Base-by-base conservation (phyloP, 2,888 invertebrate species). In the Archaeoteleia sp. region DNA sequence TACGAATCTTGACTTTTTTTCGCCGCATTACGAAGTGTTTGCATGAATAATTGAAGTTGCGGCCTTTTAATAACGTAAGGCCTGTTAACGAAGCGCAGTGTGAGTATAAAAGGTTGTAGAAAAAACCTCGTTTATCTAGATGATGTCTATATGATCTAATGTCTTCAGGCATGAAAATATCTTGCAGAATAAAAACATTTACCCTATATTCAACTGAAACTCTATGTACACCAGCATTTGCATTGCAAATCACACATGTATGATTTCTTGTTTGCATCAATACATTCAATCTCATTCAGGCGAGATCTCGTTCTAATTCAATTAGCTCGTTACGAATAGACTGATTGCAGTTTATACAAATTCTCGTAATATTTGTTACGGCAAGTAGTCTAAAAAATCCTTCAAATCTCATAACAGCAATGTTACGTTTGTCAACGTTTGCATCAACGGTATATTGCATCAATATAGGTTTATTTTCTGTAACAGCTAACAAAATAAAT, bases 31-130 rank as follows among this genome's bases (percentile, higher is more conserved):
- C 58, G 51, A 20, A 70, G 37, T 25, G 6, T 51, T 43, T 62
- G 48, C 0, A 70, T 15, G 45, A 62, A 58, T 8, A n/a, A 10
- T 29, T 69, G 37, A 7, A 65, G 57, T 13, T 69, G 42, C 12
- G 2, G 14, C 10, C 60, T 55, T 30, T 12, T 32, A 1, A 68
- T 39, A 12, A 14, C 6, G 15, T 49, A 65, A 0, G 43, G 55
- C 34, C 51, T 39, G 20, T 61, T 20, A 10, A 70, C n/a, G 17
- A 2, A 61, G 17, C 34, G 48, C 35, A 71, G 53, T 6, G 48
- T 53, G 32, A 45, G 27, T 4, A 70, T 25, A 1, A 66, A 46
- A 6, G 32, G 53, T 32, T 13, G 1, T 9, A 55, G 6, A 34
- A 66, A 30, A 42, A 63, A 1, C 57, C 45, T 8, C 20, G 32